Evolutionary conservation across 2,113 vertebrate species (phyloP).

Genomic region (Takifugu bimaculatus): DNA sequence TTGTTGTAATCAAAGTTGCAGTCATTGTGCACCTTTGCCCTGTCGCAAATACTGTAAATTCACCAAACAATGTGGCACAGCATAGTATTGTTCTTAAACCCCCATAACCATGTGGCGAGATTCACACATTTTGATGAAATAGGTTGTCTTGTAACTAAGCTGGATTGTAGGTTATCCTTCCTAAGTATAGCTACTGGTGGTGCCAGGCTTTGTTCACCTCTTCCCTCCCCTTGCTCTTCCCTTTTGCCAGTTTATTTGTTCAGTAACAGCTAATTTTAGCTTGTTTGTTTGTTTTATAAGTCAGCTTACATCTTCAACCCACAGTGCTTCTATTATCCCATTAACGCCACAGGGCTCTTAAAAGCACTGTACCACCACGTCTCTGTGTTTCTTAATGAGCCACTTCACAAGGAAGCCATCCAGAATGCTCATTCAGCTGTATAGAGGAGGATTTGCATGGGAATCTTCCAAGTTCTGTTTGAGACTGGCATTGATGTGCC

Average conservation of each 20-base stretch:
- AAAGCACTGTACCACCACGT: slow-evolving; percentile 24
- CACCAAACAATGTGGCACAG: slow-evolving; percentile 28
- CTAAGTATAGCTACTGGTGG: slow-evolving; percentile 15
- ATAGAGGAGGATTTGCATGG: slow-evolving; percentile 36
- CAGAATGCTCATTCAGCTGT: slow-evolving; percentile 32
- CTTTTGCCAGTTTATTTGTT: slow-evolving; percentile 53
- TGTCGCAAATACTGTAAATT: slow-evolving; percentile 3
- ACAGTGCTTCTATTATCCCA: slow-evolving; percentile 34
- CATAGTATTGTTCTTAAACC: slow-evolving; percentile 45
- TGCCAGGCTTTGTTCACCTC: slow-evolving; percentile 23
- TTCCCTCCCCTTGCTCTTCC: slow-evolving; percentile 19
- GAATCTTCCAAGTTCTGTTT: slow-evolving; percentile 44
- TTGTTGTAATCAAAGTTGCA: slow-evolving; percentile 4
- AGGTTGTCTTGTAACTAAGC: slow-evolving; percentile 35
- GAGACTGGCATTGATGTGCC: slow-evolving; percentile 39
- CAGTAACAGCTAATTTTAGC: slow-evolving; percentile 32
- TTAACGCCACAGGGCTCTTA: slow-evolving; percentile 40
- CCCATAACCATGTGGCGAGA: slow-evolving; percentile 22
- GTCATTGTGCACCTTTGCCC: slow-evolving; percentile 4
- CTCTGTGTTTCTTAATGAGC: slow-evolving; percentile 56
- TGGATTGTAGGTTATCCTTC: slow-evolving; percentile 40
- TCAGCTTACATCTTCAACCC: slow-evolving; percentile 38
- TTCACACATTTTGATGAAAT: slow-evolving; percentile 41
- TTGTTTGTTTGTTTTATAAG: slow-evolving; percentile 31
- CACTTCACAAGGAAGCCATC: slow-evolving; percentile 44